Evolutionary conservation across 2,113 vertebrate species (phyloP).

Genomic region (Cyphomyrus plagiostoma): DNA sequence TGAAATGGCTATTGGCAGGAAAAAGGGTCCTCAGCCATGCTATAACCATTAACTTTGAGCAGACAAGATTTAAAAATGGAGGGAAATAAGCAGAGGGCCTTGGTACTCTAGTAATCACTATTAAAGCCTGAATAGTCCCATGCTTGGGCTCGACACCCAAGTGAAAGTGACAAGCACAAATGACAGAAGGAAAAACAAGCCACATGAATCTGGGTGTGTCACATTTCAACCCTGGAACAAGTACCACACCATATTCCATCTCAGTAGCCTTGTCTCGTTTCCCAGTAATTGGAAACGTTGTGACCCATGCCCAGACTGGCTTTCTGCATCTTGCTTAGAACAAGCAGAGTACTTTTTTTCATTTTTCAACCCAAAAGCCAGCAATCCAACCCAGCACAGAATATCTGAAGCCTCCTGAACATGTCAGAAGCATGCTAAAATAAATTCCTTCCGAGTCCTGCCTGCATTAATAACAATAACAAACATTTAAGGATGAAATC

Average conservation of each 20-base stretch:
- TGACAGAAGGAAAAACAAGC: not conserved
- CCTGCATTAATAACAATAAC: not conserved
- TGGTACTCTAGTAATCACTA: constrained; percentile 36
- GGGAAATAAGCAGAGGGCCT: constrained; percentile 36
- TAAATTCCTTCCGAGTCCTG: not conserved
- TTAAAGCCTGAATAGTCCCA: constrained; percentile 40
- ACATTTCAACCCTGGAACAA: not conserved
- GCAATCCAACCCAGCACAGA: not conserved
- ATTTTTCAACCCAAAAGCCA: not conserved
- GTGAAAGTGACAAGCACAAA: constrained; percentile 24
- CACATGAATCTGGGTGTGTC: not conserved
- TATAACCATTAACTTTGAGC: not conserved
- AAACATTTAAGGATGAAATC: not conserved
- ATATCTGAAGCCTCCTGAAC: not conserved
- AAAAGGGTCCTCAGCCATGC: not conserved
- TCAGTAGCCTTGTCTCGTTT: constrained; percentile 32
- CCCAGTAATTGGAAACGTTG: constrained; percentile 22
- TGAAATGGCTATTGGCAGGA: not conserved
- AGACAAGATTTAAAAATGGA: not conserved
- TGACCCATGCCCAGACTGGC: not conserved
- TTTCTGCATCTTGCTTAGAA: not conserved
- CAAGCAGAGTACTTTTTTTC: not conserved
- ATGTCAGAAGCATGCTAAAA: not conserved
- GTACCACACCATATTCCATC: constrained; percentile 29
- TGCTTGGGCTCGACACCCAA: constrained; percentile 42